Conservation (phyloP, 2,797 vertebrate species). For the Vipera ursinii region DNA sequence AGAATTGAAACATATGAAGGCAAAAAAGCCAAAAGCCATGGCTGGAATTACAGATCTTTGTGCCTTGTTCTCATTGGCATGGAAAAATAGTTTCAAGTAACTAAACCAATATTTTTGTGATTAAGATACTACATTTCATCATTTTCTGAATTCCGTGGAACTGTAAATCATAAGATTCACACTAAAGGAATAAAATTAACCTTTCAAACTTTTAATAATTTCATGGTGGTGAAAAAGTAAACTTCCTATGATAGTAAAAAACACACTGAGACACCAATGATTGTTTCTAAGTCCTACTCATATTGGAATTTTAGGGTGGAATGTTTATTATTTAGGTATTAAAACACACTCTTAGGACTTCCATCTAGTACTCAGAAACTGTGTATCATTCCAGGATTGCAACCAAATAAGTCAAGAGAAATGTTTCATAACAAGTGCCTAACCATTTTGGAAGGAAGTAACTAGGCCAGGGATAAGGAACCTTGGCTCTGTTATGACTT, state of each 20-base stretch:
- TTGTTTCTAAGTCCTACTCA: not conserved
- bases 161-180: not conserved
- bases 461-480: too few relatives aligned
- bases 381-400: not conserved
- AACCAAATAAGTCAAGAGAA: not conserved
- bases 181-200: not conserved
- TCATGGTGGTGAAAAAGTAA: not conserved
- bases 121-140: not conserved
- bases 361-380: not conserved
- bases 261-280: not conserved
- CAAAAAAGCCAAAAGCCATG: not conserved
- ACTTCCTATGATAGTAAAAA: not conserved
- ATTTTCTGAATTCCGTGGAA: slow-evolving; percentile 8
- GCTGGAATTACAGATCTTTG: slow-evolving; percentile 2
- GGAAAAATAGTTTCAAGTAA: not conserved
- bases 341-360: not conserved
- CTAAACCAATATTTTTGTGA: slow-evolving; percentile 12
- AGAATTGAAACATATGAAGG: not conserved
- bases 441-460: not conserved
- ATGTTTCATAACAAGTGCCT: not conserved
- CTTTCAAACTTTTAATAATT: not conserved
- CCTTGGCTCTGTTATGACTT: too few relatives aligned
- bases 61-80: not conserved
- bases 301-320: not conserved
- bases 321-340: not conserved